phyloP scores from a whole-genome alignment of 2,888 invertebrate species.

The Mythimna pallens region DNA sequence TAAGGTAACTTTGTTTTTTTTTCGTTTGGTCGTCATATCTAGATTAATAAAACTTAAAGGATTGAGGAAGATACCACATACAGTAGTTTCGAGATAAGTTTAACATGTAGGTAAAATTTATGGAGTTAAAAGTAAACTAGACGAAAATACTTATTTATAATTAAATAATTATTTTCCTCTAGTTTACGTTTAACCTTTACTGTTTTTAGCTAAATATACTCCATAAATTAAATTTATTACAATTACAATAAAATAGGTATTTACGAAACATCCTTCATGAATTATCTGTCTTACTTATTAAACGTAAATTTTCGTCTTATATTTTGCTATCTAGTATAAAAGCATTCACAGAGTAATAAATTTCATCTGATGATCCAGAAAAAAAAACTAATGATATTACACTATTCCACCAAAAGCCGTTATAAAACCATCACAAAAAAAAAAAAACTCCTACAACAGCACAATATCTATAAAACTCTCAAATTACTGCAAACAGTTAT shows the following conservation, averaged over 20 bases:
- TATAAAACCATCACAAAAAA: slow-evolving; percentile 76
- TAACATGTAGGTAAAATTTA: neutral
- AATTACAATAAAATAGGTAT: neutral
- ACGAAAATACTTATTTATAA: neutral
- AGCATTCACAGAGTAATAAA: slow-evolving; percentile 3
- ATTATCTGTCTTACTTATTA: no score
- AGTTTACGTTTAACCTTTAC: no score
- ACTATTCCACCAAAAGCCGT: slow-evolving; percentile 78
- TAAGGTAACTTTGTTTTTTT: slow-evolving; percentile 38
- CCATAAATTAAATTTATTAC: no score
- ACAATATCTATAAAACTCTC: slow-evolving; percentile 86
- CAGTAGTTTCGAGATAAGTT: neutral
- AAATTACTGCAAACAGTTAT: slow-evolving; percentile 90
- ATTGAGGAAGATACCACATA: slow-evolving; percentile 28
- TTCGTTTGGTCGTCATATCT: slow-evolving; percentile 49
- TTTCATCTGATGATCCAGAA: slow-evolving; percentile 35
- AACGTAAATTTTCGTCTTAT: no score
- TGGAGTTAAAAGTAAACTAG: neutral
- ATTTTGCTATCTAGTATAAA: no score
- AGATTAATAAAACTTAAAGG: slow-evolving; percentile 34
- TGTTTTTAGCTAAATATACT: no score
- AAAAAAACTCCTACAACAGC: slow-evolving; percentile 78
- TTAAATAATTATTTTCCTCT: no score
- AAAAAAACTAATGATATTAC: slow-evolving; percentile 65
- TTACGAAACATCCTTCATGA: neutral